Conservation (phyloP, 1,140 invertebrate species). For the Cephus cinctus region DNA sequence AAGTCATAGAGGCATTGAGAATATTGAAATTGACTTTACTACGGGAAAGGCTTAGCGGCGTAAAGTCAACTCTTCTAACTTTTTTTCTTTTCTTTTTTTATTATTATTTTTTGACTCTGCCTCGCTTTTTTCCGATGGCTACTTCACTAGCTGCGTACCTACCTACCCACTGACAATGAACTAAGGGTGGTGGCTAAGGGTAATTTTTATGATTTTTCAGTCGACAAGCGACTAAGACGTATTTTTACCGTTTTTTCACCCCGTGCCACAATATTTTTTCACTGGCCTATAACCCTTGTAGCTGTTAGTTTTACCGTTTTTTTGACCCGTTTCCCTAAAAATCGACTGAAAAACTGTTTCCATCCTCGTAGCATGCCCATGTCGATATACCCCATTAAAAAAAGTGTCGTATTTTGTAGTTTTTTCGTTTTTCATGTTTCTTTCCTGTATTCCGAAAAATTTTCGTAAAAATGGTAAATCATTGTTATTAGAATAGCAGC, state of each 20-base stretch:
- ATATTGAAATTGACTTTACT: conserved; percentile 47
- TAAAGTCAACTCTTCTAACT: conserved; percentile 32
- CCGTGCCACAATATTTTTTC: conserved; percentile 8
- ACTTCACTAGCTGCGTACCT: too few species aligned
- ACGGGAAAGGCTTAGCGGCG: conserved; percentile 38
- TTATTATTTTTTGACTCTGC: conserved; percentile 1
- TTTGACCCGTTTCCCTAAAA: neutral
- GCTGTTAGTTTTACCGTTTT: conserved; percentile 9
- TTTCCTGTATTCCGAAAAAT: neutral
- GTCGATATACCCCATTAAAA: too few species aligned
- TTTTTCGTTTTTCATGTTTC: neutral
- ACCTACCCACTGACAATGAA: too few species aligned
- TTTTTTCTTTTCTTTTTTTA: conserved; percentile 14
- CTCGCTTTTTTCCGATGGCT: neutral
- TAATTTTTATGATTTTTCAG: conserved; percentile 25
- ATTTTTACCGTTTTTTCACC: conserved; percentile 29
- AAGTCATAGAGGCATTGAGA: neutral
- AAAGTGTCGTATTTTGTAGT: too few species aligned
- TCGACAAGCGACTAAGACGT: neutral
- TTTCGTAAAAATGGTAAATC: conserved; percentile 18
- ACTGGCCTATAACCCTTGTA: neutral
- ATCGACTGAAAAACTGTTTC: too few species aligned
- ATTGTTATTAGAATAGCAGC: conserved; percentile 26
- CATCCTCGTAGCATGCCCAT: too few species aligned
- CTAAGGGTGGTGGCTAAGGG: too few species aligned